Evolutionary conservation across 2,797 vertebrate species (phyloP), one percentile per base, ranked within the genome.

Genomic region (Melanotaenia maccullochi): DNA sequence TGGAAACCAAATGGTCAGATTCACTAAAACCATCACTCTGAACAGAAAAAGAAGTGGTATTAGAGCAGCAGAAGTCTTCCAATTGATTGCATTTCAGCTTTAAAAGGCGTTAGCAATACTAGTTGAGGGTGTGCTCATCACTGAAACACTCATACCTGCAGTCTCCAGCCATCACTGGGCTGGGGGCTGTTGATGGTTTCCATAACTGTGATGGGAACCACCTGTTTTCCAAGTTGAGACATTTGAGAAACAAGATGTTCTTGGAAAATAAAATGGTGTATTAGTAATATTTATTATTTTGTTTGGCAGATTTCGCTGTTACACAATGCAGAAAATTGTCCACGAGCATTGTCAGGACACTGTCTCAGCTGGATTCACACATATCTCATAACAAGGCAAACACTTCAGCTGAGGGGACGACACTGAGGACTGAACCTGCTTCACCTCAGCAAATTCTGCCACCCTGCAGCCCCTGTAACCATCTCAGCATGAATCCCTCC

Each of bases 381-480:
- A 22, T 22, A 24, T 56, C 32, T 68, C 30, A 77, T 60, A 70
- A 56, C 49, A 69, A 30, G 16, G 28, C 54, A 11, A 28, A 65
- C 42, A 20, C 59, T 36, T 44, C 33, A 66, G 74, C 63, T 25
- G 47, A 36, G 60, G 35, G 47, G 60, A 54, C 32, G 61, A 76
- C 60, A 47, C 47, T 32, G 36, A 68, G 42, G 40, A 51, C 42
- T 67, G 65, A 81, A 73, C 70, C 60, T 16, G 66, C 76, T 82
- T 82, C 62, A 76, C 85, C 76, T 79, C 18, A 0, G 60, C 65
- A 71, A 65, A 77, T 58, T 70, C 68, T 65, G 58, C 77, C 71
- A 56, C 58, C 71, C 75, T 67, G 76, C 81, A 71, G 79, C 75
- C 60, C 60, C 67, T 79, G 68, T 85, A 87, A 81, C 80, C 76